These are phyloP conservation scores for Drosophila niveifrons DNA, from an alignment of 2,888 invertebrate genomes.

Conservation along the genomic window DNA sequence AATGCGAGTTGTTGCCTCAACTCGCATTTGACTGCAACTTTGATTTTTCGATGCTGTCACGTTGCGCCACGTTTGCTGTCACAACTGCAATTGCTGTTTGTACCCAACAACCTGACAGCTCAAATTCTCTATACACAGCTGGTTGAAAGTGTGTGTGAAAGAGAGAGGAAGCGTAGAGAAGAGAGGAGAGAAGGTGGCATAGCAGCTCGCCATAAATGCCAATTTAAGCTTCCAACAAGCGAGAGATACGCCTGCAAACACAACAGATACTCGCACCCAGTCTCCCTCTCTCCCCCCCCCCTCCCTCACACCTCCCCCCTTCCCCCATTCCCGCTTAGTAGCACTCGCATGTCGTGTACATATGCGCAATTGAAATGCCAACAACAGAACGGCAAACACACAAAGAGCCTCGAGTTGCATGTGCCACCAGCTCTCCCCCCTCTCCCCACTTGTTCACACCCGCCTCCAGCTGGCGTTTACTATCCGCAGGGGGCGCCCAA, in stretches of 20 bases:
- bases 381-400: conserved; percentile 32
- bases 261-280: background rate
- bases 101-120: conserved; percentile 53
- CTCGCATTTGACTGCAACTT: conserved; percentile 49
- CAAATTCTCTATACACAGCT: conserved; percentile 13
- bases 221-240: conserved; percentile 56
- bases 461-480: background rate
- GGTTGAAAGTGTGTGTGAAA: conserved; percentile 10
- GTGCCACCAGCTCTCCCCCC: background rate
- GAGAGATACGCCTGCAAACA: conserved; percentile 16
- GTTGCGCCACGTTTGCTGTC: conserved; percentile 55
- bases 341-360: conserved; percentile 30
- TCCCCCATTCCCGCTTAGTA: background rate
- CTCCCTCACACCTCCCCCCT: background rate
- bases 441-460: background rate
- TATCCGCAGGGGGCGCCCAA: conserved; percentile 7
- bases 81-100: conserved; percentile 56
- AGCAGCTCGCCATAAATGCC: conserved; percentile 59
- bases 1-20: conserved; percentile 13
- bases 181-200: background rate
- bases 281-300: conserved; percentile 14
- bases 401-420: conserved; percentile 23
- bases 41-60: conserved; percentile 55
- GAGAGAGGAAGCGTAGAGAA: no score
- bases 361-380: conserved; percentile 54